phyloP scores from a whole-genome alignment of 2,797 vertebrate genomes.

The Sebastes reedi region DNA sequence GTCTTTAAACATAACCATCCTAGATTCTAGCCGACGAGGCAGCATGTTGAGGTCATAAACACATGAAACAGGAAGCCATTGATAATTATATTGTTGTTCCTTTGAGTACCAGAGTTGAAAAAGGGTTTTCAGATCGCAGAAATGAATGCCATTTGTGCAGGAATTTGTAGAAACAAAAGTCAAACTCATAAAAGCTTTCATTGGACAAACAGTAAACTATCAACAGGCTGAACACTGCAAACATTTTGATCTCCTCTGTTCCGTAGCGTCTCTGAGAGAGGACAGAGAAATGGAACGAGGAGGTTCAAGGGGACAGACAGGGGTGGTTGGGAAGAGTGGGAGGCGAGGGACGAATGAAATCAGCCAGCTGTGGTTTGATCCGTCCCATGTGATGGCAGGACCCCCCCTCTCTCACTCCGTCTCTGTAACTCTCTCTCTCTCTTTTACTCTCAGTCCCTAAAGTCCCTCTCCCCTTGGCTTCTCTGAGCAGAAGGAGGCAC shows the following conservation, averaged over 20 bases:
- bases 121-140: neutral
- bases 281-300: slow-evolving; percentile 26
- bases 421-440: slow-evolving; percentile 33
- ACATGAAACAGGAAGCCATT: neutral
- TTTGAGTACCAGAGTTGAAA: neutral
- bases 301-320: slow-evolving; percentile 44
- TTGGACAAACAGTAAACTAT: neutral
- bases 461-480: slow-evolving; percentile 48
- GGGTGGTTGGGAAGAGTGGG: slow-evolving; percentile 58
- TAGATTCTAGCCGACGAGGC: neutral
- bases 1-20: neutral
- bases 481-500: slow-evolving; percentile 61
- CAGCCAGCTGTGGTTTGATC: slow-evolving; percentile 79
- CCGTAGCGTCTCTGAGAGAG: slow-evolving; percentile 12
- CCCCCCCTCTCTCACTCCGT: slow-evolving; percentile 23
- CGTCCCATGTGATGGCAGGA: slow-evolving; percentile 64
- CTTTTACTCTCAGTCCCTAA: slow-evolving; percentile 45
- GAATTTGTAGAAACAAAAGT: neutral
- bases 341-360: slow-evolving; percentile 68
- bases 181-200: neutral
- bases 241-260: slow-evolving; percentile 3
- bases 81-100: neutral
- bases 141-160: neutral
- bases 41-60: neutral
- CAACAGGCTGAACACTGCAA: slow-evolving; percentile 30